Evolutionary conservation across 2,888 invertebrate species (phyloP).

Genomic region (Stegophylla sp.): DNA sequence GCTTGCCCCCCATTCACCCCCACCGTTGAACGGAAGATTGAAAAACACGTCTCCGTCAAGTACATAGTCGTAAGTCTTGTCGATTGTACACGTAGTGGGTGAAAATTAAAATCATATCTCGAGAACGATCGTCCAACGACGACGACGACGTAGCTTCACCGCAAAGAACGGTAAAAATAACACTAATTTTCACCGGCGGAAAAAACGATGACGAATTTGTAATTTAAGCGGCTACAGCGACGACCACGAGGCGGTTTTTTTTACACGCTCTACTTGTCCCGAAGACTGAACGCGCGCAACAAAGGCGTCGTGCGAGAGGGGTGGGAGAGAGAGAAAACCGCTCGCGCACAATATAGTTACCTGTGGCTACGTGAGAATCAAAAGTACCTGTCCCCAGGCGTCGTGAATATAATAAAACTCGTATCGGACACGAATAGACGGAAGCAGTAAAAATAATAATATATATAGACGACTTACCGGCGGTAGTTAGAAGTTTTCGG

Average conservation of each 20-base stretch:
- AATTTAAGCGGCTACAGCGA: slow-evolving; percentile 13
- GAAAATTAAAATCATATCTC: background rate
- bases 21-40: too few species aligned
- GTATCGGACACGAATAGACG: background rate
- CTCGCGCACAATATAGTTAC: too few species aligned
- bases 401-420: too few species aligned
- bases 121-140: background rate
- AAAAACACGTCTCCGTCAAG: too few species aligned
- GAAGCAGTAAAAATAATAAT: background rate
- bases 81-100: too few species aligned
- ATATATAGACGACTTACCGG: background rate
- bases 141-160: background rate
- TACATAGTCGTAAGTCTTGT: too few species aligned
- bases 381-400: too few species aligned
- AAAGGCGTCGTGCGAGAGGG: background rate
- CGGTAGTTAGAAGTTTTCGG: background rate
- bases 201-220: slow-evolving; percentile 41
- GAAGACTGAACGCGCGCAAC: background rate
- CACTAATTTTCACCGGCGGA: background rate
- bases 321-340: background rate
- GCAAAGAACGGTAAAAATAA: slow-evolving; percentile 22
- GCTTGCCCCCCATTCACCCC: too few species aligned
- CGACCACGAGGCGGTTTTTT: background rate
- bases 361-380: background rate
- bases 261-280: background rate